Percentiles rank a stretch among this genome's conserved stretches.
Evolutionary conservation across 2,113 vertebrate genomes (phyloP).

Genomic region (Gambusia affinis): DNA sequence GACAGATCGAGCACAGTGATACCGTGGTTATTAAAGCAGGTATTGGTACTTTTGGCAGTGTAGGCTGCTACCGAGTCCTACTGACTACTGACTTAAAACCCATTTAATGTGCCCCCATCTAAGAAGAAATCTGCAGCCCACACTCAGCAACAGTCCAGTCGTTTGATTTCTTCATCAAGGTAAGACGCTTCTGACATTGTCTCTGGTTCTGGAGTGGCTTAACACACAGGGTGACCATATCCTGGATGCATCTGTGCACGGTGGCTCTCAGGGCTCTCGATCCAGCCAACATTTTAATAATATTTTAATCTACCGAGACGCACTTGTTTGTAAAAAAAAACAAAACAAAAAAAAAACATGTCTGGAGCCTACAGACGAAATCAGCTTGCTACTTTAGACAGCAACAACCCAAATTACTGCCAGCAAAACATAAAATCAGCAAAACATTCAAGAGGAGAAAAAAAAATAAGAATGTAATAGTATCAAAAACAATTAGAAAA

Average conservation of each 20-base stretch:
- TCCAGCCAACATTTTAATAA: background rate
- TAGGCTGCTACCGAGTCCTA: background rate
- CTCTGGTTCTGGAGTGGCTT: background rate
- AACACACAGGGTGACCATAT: background rate
- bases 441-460: slow-evolving; percentile 40
- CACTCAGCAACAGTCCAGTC: background rate
- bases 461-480: slow-evolving; percentile 40
- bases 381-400: slow-evolving; percentile 52
- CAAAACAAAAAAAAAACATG: slow-evolving; percentile 30
- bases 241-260: background rate
- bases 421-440: slow-evolving; percentile 49
- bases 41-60: background rate
- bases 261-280: background rate
- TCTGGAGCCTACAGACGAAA: slow-evolving; percentile 63
- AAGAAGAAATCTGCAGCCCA: background rate
- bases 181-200: background rate
- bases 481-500: slow-evolving; percentile 62
- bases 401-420: slow-evolving; percentile 50
- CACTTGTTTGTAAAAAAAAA: background rate
- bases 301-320: background rate
- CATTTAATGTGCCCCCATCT: background rate
- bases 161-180: background rate
- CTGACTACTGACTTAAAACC: background rate
- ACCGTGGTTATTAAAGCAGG: background rate
- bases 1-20: background rate